Conservation (phyloP, 2,113 vertebrate genomes). For the Stegostoma tigrinum region DNA sequence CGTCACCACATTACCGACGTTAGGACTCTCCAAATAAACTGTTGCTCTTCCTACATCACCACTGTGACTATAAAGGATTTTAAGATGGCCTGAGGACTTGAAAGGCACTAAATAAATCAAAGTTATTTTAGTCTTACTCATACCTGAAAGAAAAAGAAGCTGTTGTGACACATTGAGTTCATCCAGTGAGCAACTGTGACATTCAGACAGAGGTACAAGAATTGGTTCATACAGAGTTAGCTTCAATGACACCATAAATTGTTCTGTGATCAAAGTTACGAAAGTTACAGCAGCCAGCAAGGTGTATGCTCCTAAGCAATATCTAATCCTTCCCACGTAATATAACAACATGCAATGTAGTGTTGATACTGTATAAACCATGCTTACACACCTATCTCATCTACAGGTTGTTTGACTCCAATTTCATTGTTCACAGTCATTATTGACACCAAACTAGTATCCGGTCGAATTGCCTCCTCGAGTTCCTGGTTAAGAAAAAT, state of each 20-base stretch:
- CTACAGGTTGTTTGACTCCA: constrained; percentile 81
- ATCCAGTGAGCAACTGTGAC: background rate
- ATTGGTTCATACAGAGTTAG: background rate
- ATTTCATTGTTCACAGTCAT: constrained; percentile 98
- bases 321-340: background rate
- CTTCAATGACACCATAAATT: background rate
- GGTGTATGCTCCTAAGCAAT: no score
- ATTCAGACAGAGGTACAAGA: background rate
- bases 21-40: no score
- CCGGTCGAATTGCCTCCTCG: constrained; percentile 71
- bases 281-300: background rate
- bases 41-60: background rate
- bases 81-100: background rate
- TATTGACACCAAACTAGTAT: constrained; percentile 84
- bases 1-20: no score
- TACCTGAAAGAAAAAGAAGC: no score
- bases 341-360: background rate
- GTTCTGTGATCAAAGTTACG: background rate
- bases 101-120: background rate
- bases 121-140: background rate
- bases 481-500: constrained; percentile 60
- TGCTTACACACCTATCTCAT: constrained; percentile 73
- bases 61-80: background rate
- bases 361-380: background rate
- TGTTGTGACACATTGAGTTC: background rate